Conservation (phyloP, 2,888 invertebrate genomes). For the Sturmia bella region DNA sequence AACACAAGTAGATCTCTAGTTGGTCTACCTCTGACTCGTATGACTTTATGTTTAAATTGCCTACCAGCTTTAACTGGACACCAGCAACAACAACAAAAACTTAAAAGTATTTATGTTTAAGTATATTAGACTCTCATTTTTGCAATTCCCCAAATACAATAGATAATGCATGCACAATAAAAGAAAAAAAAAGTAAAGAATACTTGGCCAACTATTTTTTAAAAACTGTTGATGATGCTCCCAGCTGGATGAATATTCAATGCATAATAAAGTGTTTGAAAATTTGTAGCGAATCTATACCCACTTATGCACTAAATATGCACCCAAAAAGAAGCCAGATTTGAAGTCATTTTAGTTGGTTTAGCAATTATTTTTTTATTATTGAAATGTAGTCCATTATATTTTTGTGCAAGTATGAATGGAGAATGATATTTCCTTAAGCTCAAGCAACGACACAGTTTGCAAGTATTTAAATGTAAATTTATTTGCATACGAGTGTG, state of each 20-base stretch:
- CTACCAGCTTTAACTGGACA: too few relatives aligned
- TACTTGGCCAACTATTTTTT: constrained; percentile 4
- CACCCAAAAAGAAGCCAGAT: background rate
- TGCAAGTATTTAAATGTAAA: constrained; percentile 23
- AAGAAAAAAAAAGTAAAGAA: constrained; percentile 2
- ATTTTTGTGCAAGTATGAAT: constrained; percentile 27
- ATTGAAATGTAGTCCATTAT: constrained; percentile 52
- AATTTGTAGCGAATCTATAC: constrained; percentile 9
- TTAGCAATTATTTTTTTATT: constrained; percentile 56
- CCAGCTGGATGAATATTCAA: constrained; percentile 56
- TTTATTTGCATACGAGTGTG: constrained; percentile 1
- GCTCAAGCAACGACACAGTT: constrained; percentile 33
- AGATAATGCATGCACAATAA: constrained; percentile 2
- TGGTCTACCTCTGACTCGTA: too few relatives aligned
- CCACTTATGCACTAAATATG: background rate
- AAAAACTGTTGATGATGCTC: constrained; percentile 40
- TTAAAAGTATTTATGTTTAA: background rate
- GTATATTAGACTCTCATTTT: constrained; percentile 26
- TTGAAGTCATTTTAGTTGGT: constrained; percentile 48
- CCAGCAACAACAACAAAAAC: background rate
- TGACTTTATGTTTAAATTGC: too few relatives aligned
- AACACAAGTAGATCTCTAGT: too few relatives aligned
- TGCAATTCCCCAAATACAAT: constrained; percentile 15
- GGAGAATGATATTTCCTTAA: constrained; percentile 56
- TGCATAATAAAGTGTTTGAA: background rate